A percentile compares a stretch with the other conserved stretches of the same genome.
These are phyloP conservation scores for Scopus umbretta DNA, from an alignment of 2,113 vertebrate species.

Conservation along the genomic window DNA sequence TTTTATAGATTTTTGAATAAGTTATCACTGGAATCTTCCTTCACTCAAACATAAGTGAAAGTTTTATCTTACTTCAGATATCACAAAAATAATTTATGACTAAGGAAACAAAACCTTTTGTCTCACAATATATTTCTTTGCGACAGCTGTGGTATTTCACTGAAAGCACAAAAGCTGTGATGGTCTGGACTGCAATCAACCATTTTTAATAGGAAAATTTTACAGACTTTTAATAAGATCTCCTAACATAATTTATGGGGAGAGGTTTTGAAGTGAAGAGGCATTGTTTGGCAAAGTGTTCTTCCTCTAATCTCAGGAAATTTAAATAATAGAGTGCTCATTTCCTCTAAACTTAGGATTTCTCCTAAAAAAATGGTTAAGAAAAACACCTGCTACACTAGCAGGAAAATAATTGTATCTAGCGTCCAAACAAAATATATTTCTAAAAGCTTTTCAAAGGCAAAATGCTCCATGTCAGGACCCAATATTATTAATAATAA, in stretches of 20 bases:
- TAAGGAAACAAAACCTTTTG: constrained; percentile 82
- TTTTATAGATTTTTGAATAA: constrained; percentile 81
- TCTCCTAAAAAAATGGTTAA: constrained; percentile 71
- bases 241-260: constrained; percentile 85
- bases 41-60: constrained; percentile 84
- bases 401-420: constrained; percentile 20
- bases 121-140: constrained; percentile 81
- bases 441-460: background rate
- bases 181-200: constrained; percentile 88
- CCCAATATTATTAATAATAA: background rate
- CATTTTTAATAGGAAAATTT: constrained; percentile 84
- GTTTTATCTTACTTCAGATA: constrained; percentile 82
- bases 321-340: constrained; percentile 81
- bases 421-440: background rate
- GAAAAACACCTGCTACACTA: constrained; percentile 76
- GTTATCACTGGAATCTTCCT: constrained; percentile 80
- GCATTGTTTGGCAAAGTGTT: constrained; percentile 92
- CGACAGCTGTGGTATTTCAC: constrained; percentile 92
- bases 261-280: constrained; percentile 91
- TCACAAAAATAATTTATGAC: constrained; percentile 80
- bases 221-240: constrained; percentile 89
- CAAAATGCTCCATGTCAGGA: background rate
- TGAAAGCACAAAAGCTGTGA: constrained; percentile 78
- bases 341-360: constrained; percentile 76
- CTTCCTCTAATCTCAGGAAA: constrained; percentile 87